Evolutionary conservation across 2,113 vertebrate genomes (phyloP).

Genomic region (Melanotaenia duboulayi): DNA sequence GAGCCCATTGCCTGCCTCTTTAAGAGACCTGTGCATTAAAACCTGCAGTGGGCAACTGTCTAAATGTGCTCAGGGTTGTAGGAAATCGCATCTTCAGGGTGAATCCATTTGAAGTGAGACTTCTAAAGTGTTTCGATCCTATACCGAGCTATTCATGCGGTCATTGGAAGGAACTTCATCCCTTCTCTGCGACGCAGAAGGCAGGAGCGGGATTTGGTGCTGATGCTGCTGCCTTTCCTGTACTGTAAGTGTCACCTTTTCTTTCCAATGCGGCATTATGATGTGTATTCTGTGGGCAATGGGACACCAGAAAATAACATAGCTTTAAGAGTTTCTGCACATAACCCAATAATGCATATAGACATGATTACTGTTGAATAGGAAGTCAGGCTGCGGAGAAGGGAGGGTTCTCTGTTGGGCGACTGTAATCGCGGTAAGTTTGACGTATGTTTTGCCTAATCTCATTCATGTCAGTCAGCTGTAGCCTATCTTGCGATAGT

Average conservation of each 20-base stretch:
- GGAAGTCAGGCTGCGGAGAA: neutral
- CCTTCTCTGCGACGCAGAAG: constrained; percentile 23
- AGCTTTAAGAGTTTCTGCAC: neutral
- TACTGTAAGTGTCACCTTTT: constrained; percentile 36
- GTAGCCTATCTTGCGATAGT: neutral
- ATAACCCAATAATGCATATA: neutral
- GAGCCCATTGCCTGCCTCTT: constrained; percentile 57
- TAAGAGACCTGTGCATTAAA: constrained; percentile 61
- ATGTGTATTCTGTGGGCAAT: constrained; percentile 12
- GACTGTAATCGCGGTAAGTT: constrained; percentile 32
- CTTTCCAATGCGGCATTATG: constrained; percentile 69
- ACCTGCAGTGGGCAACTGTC: constrained; percentile 51
- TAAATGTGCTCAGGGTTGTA: neutral
- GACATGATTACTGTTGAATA: neutral
- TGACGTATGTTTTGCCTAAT: neutral
- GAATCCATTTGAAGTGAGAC: neutral
- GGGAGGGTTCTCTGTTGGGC: neutral
- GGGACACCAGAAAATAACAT: constrained; percentile 1
- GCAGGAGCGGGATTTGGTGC: constrained; percentile 47
- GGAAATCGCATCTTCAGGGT: neutral
- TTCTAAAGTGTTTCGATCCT: neutral
- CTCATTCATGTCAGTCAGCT: too few species aligned
- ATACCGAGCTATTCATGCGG: neutral
- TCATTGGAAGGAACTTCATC: neutral
- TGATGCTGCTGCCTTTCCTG: constrained; percentile 4